Evolutionary conservation across 2,888 invertebrate genomes (phyloP).

Genomic region (Apodemia hepburni): DNA sequence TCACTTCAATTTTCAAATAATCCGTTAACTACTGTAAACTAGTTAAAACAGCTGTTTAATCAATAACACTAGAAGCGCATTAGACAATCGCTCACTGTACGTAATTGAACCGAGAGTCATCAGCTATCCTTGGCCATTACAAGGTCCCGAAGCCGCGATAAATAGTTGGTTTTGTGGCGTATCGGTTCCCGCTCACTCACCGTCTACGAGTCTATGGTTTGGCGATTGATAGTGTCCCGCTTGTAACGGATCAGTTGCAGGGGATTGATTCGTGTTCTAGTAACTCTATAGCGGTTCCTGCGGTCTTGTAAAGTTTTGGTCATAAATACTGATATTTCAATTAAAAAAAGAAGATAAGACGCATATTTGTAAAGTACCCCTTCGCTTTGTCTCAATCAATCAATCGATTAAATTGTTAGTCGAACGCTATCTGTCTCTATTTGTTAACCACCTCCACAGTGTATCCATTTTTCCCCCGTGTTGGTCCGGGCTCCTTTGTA

Average conservation of each 20-base stretch:
- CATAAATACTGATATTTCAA: no score
- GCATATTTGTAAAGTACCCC: no score
- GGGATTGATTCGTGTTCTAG: background rate
- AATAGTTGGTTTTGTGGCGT: constrained; percentile 28
- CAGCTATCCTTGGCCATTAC: background rate
- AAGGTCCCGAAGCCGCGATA: constrained; percentile 16
- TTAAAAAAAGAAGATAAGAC: no score
- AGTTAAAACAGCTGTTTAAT: constrained; percentile 13
- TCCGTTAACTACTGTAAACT: no score
- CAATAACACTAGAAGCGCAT: background rate
- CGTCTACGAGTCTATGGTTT: constrained; percentile 23
- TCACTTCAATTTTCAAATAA: no score
- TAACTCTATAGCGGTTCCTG: background rate
- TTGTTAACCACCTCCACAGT: no score
- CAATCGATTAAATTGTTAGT: no score
- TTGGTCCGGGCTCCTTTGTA: no score
- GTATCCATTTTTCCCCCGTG: no score
- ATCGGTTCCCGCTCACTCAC: constrained; percentile 28
- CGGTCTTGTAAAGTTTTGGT: background rate
- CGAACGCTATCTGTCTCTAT: no score
- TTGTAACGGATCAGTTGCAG: constrained; percentile 15
- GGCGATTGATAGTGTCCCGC: constrained; percentile 22
- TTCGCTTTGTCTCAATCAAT: no score
- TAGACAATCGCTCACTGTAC: background rate
- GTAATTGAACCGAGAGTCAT: background rate